Evolutionary conservation across 2,113 vertebrate genomes (phyloP).

Genomic region (cattle (Bos taurus)): ARS-UCD2.0 NC_037338.1:105837001-105837500

Average conservation of each 20-base stretch:
- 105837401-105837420: not conserved
- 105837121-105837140: not conserved
- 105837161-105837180: not conserved
- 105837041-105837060: not conserved
- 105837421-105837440: not conserved
- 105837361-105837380: not conserved
- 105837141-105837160: not conserved
- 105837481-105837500: not conserved
- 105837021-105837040: not conserved
- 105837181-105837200: not conserved
- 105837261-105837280: accelerated
- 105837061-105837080: not conserved
- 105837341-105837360: not conserved
- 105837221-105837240: not conserved
- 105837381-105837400: not conserved
- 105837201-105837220: not conserved
- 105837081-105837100: accelerated
- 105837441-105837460: not conserved
- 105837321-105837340: not conserved
- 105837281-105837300: not conserved
- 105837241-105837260: not conserved
- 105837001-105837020: no score
- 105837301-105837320: not conserved
- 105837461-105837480: not conserved
- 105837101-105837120: not conserved